These are phyloP conservation scores for Psilopsiagon aurifrons DNA, from an alignment of 2,113 vertebrate genomes.

Conservation along the genomic window DNA sequence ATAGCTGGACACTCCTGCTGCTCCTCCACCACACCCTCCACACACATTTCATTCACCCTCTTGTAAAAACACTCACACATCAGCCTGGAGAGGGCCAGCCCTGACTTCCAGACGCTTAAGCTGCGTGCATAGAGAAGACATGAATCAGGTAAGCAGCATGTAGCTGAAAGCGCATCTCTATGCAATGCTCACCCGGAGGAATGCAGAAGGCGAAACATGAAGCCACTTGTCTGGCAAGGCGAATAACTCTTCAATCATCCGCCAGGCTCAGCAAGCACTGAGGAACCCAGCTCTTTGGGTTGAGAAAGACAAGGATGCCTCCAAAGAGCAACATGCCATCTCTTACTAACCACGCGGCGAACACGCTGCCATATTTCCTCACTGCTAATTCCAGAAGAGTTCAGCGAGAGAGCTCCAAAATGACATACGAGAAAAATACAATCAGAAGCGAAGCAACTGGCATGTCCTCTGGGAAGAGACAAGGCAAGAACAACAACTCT, in stretches of 20 bases:
- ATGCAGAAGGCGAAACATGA: constrained; percentile 55
- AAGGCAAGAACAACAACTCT: background rate
- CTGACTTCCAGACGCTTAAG: background rate
- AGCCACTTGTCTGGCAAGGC: constrained; percentile 54
- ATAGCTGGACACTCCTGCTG: background rate
- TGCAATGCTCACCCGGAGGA: constrained; percentile 5
- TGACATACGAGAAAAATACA: fast-evolving
- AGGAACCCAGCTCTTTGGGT: background rate
- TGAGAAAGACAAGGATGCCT: background rate
- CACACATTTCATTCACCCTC: background rate
- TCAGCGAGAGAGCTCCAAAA: background rate
- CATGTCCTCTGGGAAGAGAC: fast-evolving
- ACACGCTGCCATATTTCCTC: fast-evolving
- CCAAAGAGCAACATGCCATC: background rate
- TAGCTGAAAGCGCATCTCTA: background rate
- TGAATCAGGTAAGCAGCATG: constrained; percentile 23
- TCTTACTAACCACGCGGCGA: fast-evolving
- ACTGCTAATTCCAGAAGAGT: fast-evolving
- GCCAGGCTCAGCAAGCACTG: background rate
- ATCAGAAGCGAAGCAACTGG: background rate
- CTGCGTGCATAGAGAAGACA: background rate
- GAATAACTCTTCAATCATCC: constrained; percentile 36
- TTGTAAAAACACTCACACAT: background rate
- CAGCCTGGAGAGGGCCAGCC: background rate
- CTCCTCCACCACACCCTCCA: background rate